phyloP scores from a whole-genome alignment of 1,140 invertebrate species.

The Coboldia fuscipes region DNA sequence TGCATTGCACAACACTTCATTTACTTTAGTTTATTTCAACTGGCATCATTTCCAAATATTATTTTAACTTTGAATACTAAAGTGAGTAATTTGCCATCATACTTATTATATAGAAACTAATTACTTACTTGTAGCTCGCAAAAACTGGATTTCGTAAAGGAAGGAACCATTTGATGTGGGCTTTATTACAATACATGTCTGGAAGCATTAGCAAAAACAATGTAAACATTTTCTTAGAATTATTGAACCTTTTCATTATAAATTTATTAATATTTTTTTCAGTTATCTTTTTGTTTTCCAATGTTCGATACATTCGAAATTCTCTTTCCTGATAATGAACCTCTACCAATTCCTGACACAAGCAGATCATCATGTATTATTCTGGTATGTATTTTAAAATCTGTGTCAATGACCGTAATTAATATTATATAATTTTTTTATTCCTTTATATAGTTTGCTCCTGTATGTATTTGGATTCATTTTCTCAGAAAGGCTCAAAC shows the following conservation, averaged over 20 bases:
- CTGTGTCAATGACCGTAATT: not conserved
- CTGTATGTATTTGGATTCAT: slow-evolving; percentile 92
- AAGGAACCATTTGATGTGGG: slow-evolving; percentile 92
- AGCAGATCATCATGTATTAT: too few relatives aligned
- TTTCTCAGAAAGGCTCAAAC: slow-evolving; percentile 78
- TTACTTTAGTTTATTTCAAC: slow-evolving; percentile 88
- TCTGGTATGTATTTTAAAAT: not conserved
- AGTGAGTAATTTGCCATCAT: slow-evolving; percentile 20
- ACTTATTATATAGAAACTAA: slow-evolving; percentile 3
- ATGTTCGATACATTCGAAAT: slow-evolving; percentile 82
- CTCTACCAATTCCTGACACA: slow-evolving; percentile 75
- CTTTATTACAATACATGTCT: slow-evolving; percentile 89
- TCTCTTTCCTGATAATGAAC: slow-evolving; percentile 79
- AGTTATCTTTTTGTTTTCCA: slow-evolving; percentile 72
- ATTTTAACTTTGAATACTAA: slow-evolving; percentile 75
- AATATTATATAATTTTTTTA: not conserved
- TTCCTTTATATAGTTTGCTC: slow-evolving; percentile 39
- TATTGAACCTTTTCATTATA: too few relatives aligned
- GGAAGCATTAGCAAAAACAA: slow-evolving; percentile 91
- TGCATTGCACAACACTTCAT: slow-evolving; percentile 89
- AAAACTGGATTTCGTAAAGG: slow-evolving; percentile 67
- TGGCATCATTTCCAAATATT: slow-evolving; percentile 81
- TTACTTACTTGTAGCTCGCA: slow-evolving; percentile 30
- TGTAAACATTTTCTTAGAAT: slow-evolving; percentile 53
- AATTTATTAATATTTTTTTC: slow-evolving; percentile 8